Conservation (phyloP, 2,113 vertebrate genomes). For the Mastomys coucha region DNA sequence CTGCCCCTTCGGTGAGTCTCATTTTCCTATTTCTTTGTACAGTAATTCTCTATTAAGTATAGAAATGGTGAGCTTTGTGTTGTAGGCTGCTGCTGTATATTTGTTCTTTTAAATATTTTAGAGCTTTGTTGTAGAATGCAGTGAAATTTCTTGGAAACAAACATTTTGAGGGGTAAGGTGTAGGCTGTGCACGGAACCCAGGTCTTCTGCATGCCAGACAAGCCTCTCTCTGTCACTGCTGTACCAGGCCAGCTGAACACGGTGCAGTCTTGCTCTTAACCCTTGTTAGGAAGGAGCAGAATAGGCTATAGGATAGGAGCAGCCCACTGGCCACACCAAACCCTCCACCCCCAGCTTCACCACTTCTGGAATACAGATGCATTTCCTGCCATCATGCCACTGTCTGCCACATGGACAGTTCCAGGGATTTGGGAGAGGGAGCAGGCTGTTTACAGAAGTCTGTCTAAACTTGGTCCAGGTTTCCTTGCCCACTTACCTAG, state of each 20-base stretch:
- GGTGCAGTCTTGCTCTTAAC: constrained; percentile 22
- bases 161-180: neutral
- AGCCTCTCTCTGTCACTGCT: neutral
- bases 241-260: neutral
- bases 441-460: neutral
- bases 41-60: constrained; percentile 30
- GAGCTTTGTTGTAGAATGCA: neutral
- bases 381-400: neutral
- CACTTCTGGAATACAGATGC: neutral
- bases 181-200: neutral
- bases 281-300: neutral
- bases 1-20: neutral
- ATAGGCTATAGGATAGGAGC: neutral
- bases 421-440: neutral
- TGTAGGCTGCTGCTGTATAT: neutral
- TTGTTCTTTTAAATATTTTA: constrained; percentile 30
- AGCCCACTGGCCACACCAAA: neutral
- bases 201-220: neutral
- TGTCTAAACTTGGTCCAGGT: neutral
- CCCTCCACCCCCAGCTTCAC: neutral
- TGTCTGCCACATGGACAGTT: neutral
- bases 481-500: neutral
- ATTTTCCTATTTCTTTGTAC: constrained; percentile 38
- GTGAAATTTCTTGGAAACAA: constrained; percentile 25
- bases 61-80: neutral